These are phyloP conservation scores for Myrmecobius fasciatus DNA, from an alignment of 2,113 vertebrate species.

Conservation along the genomic window DNA sequence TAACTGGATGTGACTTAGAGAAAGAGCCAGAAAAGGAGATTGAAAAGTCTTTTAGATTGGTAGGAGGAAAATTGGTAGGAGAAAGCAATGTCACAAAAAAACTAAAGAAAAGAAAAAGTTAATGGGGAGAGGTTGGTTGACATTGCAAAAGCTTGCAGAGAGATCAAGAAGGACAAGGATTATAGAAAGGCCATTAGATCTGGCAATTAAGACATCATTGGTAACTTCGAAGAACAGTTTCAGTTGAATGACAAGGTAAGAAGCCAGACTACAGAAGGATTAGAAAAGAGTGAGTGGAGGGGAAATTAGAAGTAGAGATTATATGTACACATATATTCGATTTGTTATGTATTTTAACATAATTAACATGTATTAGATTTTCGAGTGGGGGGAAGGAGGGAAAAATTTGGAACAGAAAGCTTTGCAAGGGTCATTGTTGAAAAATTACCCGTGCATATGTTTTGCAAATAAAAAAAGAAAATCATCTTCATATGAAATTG, in stretches of 20 bases:
- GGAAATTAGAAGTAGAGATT: neutral
- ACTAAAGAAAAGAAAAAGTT: neutral
- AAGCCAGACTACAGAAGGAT: neutral
- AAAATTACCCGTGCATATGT: no score
- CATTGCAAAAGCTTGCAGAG: neutral
- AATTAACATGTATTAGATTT: no score
- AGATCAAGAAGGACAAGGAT: neutral
- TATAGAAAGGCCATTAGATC: neutral
- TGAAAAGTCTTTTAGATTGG: neutral
- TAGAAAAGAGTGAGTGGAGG: neutral
- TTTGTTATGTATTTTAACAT: no score
- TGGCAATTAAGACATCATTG: neutral
- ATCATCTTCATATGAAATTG: no score
- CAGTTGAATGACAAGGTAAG: neutral
- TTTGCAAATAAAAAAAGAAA: no score
- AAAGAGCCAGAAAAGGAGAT: neutral
- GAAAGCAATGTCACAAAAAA: neutral
- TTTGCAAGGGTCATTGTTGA: no score
- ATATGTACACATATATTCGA: no score
- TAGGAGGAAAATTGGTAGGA: neutral
- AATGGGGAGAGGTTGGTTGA: neutral
- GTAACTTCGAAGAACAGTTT: neutral
- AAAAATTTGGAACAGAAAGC: no score
- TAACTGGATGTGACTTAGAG: neutral
- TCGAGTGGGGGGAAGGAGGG: no score